Conservation (phyloP, 2,797 vertebrate species). For the Kryptopterus vitreolus region DNA sequence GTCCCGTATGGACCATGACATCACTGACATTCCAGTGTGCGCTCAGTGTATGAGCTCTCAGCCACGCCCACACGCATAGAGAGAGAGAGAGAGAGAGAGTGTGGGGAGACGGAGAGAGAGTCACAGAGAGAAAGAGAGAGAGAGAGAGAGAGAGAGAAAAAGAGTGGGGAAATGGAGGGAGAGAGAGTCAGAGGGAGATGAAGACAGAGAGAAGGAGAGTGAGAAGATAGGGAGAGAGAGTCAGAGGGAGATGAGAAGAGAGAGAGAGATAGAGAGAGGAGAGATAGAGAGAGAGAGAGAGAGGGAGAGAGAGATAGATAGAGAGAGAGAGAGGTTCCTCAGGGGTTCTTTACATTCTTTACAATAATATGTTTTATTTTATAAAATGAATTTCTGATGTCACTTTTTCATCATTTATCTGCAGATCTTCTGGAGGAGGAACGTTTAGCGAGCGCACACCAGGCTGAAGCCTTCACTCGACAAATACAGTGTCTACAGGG, state of each 20-base stretch:
- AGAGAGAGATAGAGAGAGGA: too few relatives aligned
- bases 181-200: too few relatives aligned
- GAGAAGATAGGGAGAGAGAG: too few relatives aligned
- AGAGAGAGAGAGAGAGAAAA: too few relatives aligned
- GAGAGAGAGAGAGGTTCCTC: background rate
- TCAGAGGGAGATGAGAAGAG: too few relatives aligned
- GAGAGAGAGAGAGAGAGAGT: too few relatives aligned
- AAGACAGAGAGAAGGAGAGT: too few relatives aligned
- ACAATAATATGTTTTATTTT: background rate
- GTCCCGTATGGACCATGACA: conserved; percentile 54
- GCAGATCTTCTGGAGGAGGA: conserved; percentile 88
- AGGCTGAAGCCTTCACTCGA: conserved; percentile 88
- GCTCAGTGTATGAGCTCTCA: conserved; percentile 50
- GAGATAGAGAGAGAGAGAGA: too few relatives aligned
- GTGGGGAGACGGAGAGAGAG: too few relatives aligned
- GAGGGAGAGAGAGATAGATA: too few relatives aligned
- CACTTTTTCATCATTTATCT: background rate
- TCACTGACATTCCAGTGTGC: conserved; percentile 46
- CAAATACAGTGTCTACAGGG: conserved; percentile 91
- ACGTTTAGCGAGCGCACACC: conserved; percentile 84
- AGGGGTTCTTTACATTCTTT: background rate
- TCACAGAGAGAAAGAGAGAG: too few relatives aligned
- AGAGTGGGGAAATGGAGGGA: too few relatives aligned
- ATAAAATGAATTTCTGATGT: background rate
- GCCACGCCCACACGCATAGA: background rate